Percentiles rank a stretch among this genome's conserved stretches.
Conservation (phyloP, 2,888 invertebrate species). For the Alsophila aescularia region DNA sequence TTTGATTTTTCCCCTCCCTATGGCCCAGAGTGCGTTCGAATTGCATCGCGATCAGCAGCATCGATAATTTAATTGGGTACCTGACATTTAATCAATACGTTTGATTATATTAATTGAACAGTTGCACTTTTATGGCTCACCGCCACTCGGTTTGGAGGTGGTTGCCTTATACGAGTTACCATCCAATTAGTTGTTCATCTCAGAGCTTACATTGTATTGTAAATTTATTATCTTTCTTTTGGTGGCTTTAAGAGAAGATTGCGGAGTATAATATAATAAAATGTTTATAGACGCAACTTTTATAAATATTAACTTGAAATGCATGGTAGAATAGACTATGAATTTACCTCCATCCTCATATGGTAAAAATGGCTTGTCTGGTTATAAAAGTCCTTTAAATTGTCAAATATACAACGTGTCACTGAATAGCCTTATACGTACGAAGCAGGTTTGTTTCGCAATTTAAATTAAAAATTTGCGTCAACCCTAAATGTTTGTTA, state of each 20-base stretch:
- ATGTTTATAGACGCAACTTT: not conserved
- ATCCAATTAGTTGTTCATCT: conserved; percentile 35
- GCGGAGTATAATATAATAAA: not conserved
- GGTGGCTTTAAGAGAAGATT: conserved; percentile 5
- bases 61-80: conserved; percentile 79
- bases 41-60: conserved; percentile 55
- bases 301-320: too few species aligned
- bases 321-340: too few species aligned
- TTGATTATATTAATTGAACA: conserved; percentile 78
- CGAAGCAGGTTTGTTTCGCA: too few species aligned
- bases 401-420: too few species aligned
- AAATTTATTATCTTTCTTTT: conserved; percentile 7
- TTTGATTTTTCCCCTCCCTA: conserved; percentile 17
- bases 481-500: too few species aligned
- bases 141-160: conserved; percentile 50
- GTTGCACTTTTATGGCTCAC: conserved; percentile 71
- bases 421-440: too few species aligned
- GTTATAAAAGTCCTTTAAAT: too few species aligned
- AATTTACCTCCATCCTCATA: too few species aligned
- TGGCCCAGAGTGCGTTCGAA: conserved; percentile 49
- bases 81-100: conserved; percentile 79
- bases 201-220: conserved; percentile 4
- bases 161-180: conserved; percentile 27
- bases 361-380: too few species aligned
- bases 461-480: too few species aligned